Evolutionary conservation across 2,797 vertebrate genomes (phyloP).

Genomic region (Pachyuromys duprasi): DNA sequence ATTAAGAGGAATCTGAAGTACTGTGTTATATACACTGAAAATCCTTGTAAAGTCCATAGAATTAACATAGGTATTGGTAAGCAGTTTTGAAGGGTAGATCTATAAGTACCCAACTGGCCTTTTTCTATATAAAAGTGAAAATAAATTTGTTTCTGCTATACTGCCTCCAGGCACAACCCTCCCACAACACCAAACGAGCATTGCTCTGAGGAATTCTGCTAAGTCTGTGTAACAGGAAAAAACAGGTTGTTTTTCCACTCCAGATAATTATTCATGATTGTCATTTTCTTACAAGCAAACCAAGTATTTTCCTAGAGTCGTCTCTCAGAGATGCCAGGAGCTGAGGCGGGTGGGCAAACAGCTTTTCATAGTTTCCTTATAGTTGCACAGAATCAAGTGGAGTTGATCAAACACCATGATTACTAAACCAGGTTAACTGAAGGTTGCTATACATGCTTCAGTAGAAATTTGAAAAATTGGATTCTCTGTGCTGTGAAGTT

Average conservation of each 20-base stretch:
- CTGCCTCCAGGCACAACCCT: neutral
- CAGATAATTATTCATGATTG: neutral
- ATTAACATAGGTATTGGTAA: neutral
- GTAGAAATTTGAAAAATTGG: constrained; percentile 39
- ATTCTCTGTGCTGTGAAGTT: constrained; percentile 28
- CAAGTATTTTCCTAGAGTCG: neutral
- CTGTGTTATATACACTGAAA: neutral
- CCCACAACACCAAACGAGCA: neutral
- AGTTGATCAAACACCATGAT: neutral
- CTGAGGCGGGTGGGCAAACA: neutral
- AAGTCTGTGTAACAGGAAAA: neutral
- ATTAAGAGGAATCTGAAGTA: neutral
- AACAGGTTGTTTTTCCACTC: constrained; percentile 24
- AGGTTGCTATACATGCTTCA: neutral
- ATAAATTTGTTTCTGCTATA: rapidly evolving
- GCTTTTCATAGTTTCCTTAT: neutral
- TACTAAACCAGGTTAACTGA: neutral
- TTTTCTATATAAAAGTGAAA: neutral
- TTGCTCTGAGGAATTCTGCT: neutral
- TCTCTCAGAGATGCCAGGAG: neutral
- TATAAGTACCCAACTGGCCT: neutral
- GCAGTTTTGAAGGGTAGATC: neutral
- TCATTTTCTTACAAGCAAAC: constrained; percentile 27
- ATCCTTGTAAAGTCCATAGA: neutral
- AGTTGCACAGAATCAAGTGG: neutral